Evolutionary conservation across 2,888 invertebrate genomes (phyloP), one percentile per base, ranked within the genome.

Genomic region (Zygaena filipendulae): DNA sequence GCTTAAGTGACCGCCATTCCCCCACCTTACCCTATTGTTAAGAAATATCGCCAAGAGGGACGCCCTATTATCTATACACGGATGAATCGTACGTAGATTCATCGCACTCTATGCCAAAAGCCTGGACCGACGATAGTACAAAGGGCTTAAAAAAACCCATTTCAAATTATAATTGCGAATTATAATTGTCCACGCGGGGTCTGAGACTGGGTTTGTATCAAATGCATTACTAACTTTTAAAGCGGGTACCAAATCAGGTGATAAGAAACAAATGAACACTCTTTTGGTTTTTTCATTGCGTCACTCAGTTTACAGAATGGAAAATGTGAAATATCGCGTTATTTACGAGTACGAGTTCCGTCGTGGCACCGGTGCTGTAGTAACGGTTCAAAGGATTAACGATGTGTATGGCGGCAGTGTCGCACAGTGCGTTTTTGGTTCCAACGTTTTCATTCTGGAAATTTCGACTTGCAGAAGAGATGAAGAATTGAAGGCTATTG

Each of bases 61-160:
- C 26, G 43, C 11, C 30, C 39, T 4, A 43, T 44, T 4, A 11
- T 48, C 9, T n/a, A n/a, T 41, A 41, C 13, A 41, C 42, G 1
- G 44, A 44, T 11, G 42, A 47, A 25, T 42, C 39, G 1, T 45
- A 44, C 23, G 40, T 43, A 10, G 32, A 47, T 34, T 37, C 39
- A 7, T 33, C 41, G 1, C 39, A 45, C 23, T 25, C 42, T 3
- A 29, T 8, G 9, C 11, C 35, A 7, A 36, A 35, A 21, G 21
- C 29, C 5, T 42, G 42, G 36, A 30, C 33, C 2, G 43, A 42
- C 32, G 31, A 31, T 22, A 19, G 30, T n/a, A 29, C 18, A 5
- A 18, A 6, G 18, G 8, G 5, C 8, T 4, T 6, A 18, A 42
- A 39, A 32, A 26, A 21, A 13, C 32, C 32, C 5, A 32, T 32